Percentiles rank a stretch among this genome's conserved stretches.
phyloP scores from a whole-genome alignment of 2,113 vertebrate genomes.

The Trochalopteron elliotii region DNA sequence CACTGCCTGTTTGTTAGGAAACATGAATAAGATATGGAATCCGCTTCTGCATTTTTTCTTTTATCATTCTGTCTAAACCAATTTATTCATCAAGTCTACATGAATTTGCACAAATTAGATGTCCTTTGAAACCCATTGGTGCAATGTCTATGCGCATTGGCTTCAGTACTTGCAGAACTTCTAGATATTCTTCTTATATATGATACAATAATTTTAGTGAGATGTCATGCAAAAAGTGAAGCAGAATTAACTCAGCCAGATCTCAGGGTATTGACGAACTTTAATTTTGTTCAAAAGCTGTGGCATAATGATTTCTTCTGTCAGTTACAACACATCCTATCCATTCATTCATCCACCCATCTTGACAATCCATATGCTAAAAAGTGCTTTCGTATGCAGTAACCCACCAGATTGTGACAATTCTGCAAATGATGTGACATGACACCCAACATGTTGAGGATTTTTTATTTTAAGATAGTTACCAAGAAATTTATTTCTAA shows the following conservation, averaged over 20 bases:
- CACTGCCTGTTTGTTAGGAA: slow-evolving; percentile 8
- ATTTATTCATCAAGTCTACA: background rate
- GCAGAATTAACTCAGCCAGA: background rate
- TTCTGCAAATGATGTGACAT: slow-evolving; percentile 55
- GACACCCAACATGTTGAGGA: slow-evolving; percentile 50
- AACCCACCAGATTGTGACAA: slow-evolving; percentile 64
- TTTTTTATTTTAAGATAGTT: slow-evolving; percentile 54
- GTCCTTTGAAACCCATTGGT: background rate
- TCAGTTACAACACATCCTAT: slow-evolving; percentile 41
- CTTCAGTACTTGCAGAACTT: background rate
- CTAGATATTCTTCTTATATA: background rate
- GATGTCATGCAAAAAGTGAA: background rate
- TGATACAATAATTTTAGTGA: background rate
- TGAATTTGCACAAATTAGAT: slow-evolving; percentile 3
- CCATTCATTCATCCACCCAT: slow-evolving; percentile 52
- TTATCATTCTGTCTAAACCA: background rate
- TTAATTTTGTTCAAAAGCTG: slow-evolving; percentile 52
- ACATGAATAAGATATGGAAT: background rate
- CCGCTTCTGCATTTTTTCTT: background rate
- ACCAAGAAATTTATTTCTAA: slow-evolving; percentile 44
- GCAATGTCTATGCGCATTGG: background rate
- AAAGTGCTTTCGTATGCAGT: slow-evolving; percentile 28
- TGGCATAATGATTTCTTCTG: slow-evolving; percentile 52
- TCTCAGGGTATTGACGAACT: slow-evolving; percentile 39
- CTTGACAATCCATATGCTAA: slow-evolving; percentile 61